A percentile compares a stretch with the other conserved stretches of the same genome.
These are phyloP conservation scores for Saguinus midas DNA, from an alignment of 2,113 vertebrate genomes.

Conservation along the genomic window DNA sequence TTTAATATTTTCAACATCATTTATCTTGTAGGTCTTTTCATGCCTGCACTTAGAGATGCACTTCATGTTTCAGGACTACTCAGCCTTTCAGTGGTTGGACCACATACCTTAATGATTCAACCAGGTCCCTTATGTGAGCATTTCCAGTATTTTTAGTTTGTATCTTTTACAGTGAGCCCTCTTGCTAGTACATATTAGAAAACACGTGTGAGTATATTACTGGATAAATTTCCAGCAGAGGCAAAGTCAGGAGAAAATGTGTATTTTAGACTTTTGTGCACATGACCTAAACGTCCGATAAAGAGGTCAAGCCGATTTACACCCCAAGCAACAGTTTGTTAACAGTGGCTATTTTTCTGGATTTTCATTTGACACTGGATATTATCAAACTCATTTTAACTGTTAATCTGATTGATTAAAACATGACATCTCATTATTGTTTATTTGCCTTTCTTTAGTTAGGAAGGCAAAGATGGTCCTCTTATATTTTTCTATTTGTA, in stretches of 20 bases:
- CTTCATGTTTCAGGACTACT: not conserved
- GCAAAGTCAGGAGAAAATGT: not conserved
- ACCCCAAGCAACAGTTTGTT: not conserved
- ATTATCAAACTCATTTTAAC: conserved; percentile 16
- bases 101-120: not conserved
- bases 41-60: not conserved
- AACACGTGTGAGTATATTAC: not conserved
- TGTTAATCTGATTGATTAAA: not conserved
- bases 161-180: not conserved
- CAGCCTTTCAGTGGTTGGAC: not conserved
- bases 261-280: not conserved
- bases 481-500: not conserved
- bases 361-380: not conserved
- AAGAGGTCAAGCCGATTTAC: not conserved
- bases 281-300: not conserved
- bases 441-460: not conserved
- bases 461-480: not conserved
- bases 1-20: not conserved
- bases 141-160: not conserved
- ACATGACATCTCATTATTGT: not conserved
- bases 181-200: not conserved
- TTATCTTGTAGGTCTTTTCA: not conserved
- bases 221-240: not conserved
- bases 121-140: not conserved
- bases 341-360: not conserved